Conservation (phyloP, 1,140 invertebrate species). For the Bathynomus jamesi region DNA sequence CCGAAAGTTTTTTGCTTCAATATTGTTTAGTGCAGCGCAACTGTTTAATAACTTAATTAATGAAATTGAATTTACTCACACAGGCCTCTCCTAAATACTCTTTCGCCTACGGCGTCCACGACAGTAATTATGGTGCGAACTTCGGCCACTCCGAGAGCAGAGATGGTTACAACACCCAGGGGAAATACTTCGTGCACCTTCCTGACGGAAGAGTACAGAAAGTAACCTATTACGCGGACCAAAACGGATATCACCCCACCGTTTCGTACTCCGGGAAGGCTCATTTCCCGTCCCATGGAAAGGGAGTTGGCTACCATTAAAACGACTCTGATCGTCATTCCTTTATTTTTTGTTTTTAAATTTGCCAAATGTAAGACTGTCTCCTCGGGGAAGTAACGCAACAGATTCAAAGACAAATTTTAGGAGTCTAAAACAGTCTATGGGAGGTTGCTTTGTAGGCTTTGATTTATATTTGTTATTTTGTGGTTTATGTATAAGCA, state of each 20-base stretch:
- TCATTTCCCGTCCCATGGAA: conserved; percentile 14
- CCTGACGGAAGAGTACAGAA: conserved; percentile 35
- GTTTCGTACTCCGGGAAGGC: conserved; percentile 30
- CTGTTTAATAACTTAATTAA: no score
- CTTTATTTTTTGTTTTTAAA: no score
- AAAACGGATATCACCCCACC: conserved; percentile 25
- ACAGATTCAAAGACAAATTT: no score
- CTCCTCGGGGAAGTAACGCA: no score
- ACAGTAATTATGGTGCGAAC: conserved; percentile 23
- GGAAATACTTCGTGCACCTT: conserved; percentile 35
- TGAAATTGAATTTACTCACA: no score
- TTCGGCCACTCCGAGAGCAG: conserved; percentile 30
- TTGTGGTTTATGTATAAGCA: no score
- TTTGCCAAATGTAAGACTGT: no score
- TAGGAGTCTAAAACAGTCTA: no score
- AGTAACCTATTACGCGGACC: conserved; percentile 29
- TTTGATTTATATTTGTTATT: no score
- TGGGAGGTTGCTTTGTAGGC: no score
- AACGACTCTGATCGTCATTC: neutral
- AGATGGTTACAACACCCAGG: conserved; percentile 31
- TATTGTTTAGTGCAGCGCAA: no score
- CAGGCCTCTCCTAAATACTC: conserved; percentile 27
- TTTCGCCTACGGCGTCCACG: conserved; percentile 35
- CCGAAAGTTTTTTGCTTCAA: no score
- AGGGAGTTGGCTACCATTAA: neutral